Conservation (phyloP, 2,888 invertebrate species). For the Papilio gigon region DNA sequence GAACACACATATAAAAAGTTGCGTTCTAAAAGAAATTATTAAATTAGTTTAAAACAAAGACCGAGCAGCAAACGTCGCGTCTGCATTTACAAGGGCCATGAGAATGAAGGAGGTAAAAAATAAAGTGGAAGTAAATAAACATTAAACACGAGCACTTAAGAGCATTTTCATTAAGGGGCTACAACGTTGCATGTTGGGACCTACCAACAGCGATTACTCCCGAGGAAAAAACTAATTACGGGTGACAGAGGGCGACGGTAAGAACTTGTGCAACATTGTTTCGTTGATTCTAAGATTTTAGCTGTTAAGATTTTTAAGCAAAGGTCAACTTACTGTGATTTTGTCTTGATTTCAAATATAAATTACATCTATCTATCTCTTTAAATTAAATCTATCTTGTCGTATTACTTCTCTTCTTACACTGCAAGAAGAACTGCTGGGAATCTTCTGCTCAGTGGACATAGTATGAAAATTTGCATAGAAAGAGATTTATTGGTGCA, state of each 20-base stretch:
- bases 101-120: slow-evolving; percentile 65
- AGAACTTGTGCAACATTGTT: slow-evolving; percentile 47
- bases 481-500: no score
- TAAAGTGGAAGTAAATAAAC: slow-evolving; percentile 75
- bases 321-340: slow-evolving; percentile 52
- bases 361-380: slow-evolving; percentile 36
- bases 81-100: slow-evolving; percentile 59
- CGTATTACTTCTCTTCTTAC: no score
- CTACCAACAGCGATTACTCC: slow-evolving; percentile 69
- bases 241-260: slow-evolving; percentile 62
- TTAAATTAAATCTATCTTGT: no score
- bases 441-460: no score
- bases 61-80: slow-evolving; percentile 44
- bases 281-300: slow-evolving; percentile 50
- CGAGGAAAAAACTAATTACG: slow-evolving; percentile 75
- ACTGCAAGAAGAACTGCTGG: no score
- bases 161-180: slow-evolving; percentile 76
- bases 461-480: no score
- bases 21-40: no score
- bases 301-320: slow-evolving; percentile 45
- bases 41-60: neutral
- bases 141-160: slow-evolving; percentile 75
- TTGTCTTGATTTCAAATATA: slow-evolving; percentile 54
- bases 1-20: no score
- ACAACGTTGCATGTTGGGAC: slow-evolving; percentile 76